Evolutionary conservation across 2,888 invertebrate species (phyloP), one percentile per base, ranked within the genome.

Genomic region (Dyspetes luteomarginatus): DNA sequence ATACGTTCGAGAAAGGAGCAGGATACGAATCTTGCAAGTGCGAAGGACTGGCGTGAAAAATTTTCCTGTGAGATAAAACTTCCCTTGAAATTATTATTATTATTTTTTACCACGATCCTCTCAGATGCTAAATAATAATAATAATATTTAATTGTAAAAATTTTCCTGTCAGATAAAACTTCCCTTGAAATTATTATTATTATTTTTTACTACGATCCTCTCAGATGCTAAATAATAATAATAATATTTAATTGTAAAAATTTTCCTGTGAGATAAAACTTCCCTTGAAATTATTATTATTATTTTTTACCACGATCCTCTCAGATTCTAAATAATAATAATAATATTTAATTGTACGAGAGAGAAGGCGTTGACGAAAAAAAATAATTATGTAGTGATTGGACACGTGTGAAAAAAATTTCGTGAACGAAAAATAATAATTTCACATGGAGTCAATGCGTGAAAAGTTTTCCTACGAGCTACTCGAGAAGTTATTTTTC

Each of bases 11-110:
- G 62, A 71, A 72, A 76, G 43, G 50, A 77, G 69, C 73, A 81
- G 81, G 77, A 81, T 81, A 81, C 69, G 65, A 69, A 74, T 81
- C 64, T 77, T 52, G 58, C 30, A 68, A 50, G 65, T 24, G 41
- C 43, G 45, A 76, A 71, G 67, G 60, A 71, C 71, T 56, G 64
- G 24, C 81, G 81, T 78, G 81, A 71, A 78, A 81, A 81, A 69
- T 81, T 77, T 45, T 60, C 24, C 58, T 26, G 28, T 43, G 43
- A 28, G 24, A 45, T 67, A 22, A 68, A 56, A 68, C 64, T 69
- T 60, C 64, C 68, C 69, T 60, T 60, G 62, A 72, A 72, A 72
- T 45, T 30, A 24, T 67, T 15, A 58, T 65, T 65, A 4, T n/a
- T n/a, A 28, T 28, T 36, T 36, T 36, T n/a, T n/a, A n/a, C n/a